Percentiles rank a stretch among this genome's conserved stretches.
Conservation (phyloP, 2,797 vertebrate species). For the Xyrichtys novacula region DNA sequence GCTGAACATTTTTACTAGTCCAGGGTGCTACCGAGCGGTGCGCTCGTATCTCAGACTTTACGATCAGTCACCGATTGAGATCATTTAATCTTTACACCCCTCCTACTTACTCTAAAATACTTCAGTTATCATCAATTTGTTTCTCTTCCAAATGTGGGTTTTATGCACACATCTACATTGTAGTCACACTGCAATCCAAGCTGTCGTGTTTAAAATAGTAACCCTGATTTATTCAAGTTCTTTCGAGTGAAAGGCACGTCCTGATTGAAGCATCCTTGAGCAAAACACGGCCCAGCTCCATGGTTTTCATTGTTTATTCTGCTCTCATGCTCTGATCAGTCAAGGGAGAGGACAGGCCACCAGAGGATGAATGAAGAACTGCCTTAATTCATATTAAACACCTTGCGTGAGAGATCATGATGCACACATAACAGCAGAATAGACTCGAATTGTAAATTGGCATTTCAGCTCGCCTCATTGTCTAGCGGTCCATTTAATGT, state of each 20-base stretch:
- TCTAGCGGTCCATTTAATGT: slow-evolving; percentile 12
- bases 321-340: neutral
- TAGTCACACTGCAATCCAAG: neutral
- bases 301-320: neutral
- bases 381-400: neutral
- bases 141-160: neutral
- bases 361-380: neutral
- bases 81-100: too few species aligned
- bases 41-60: too few species aligned
- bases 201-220: neutral
- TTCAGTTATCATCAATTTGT: neutral
- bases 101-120: neutral
- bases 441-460: neutral
- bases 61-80: too few species aligned
- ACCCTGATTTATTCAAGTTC: slow-evolving; percentile 9
- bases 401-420: neutral
- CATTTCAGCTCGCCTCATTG: neutral
- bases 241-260: neutral
- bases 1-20: too few species aligned
- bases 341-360: neutral
- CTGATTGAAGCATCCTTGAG: slow-evolving; percentile 7
- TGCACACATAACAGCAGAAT: neutral
- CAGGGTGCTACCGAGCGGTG: too few species aligned
- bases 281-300: neutral
- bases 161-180: neutral